phyloP scores from a whole-genome alignment of 2,888 invertebrate genomes.

The Caenorhabditis parvicauda region DNA sequence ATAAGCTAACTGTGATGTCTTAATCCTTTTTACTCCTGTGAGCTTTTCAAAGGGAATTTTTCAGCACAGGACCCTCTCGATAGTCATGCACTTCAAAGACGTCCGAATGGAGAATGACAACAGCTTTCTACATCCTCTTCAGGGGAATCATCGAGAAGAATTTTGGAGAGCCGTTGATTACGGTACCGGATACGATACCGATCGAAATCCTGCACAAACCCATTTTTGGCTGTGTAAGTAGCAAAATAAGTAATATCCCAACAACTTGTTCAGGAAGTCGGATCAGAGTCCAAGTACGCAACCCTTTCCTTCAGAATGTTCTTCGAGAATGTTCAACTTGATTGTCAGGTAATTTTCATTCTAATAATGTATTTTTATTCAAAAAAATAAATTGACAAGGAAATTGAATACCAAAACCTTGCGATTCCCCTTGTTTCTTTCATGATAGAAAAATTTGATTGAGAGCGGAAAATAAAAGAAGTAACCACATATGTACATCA shows the following conservation, averaged over 20 bases:
- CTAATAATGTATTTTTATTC: no score
- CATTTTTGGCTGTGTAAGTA: neutral
- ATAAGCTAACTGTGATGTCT: neutral
- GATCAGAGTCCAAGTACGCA: constrained; percentile 57
- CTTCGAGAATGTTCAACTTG: constrained; percentile 64
- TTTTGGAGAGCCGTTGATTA: constrained; percentile 64
- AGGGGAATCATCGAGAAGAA: constrained; percentile 66
- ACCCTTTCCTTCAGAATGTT: constrained; percentile 64
- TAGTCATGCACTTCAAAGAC: no score
- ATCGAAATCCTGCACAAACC: constrained; percentile 55
- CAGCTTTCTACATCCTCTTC: constrained; percentile 52
- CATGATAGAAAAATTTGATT: no score
- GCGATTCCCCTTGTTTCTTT: no score
- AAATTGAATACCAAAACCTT: no score
- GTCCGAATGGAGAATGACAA: constrained; percentile 41
- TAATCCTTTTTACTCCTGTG: no score
- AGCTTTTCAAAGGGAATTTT: no score
- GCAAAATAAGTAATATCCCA: neutral
- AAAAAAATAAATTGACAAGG: no score
- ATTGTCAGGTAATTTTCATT: no score
- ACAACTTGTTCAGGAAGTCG: constrained; percentile 21
- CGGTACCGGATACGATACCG: constrained; percentile 57
- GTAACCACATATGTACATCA: neutral
- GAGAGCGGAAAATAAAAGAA: no score
- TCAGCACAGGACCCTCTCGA: no score